Evolutionary conservation across 1,140 invertebrate genomes (phyloP).

Genomic region (Mya arenaria): DNA sequence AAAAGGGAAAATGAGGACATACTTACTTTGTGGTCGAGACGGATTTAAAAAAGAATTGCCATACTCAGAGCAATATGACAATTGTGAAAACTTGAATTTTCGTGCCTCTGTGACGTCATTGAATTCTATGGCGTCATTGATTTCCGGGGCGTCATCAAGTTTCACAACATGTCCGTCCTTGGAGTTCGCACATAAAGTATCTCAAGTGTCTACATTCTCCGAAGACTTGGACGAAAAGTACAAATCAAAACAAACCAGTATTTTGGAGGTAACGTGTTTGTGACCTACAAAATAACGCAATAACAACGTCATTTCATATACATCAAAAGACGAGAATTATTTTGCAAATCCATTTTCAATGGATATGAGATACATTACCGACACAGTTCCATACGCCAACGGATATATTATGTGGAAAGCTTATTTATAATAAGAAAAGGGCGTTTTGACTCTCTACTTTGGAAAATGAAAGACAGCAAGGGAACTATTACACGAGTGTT

Average conservation of each 20-base stretch:
- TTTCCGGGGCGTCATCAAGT: slow-evolving; percentile 14
- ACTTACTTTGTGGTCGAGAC: slow-evolving; percentile 89
- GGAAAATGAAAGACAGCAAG: too few relatives aligned
- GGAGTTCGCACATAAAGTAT: background rate
- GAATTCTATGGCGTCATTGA: slow-evolving; percentile 37
- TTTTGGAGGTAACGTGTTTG: slow-evolving; percentile 51
- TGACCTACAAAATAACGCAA: too few relatives aligned
- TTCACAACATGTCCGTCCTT: background rate
- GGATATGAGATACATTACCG: too few relatives aligned
- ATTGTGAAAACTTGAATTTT: background rate
- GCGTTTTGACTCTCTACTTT: too few relatives aligned
- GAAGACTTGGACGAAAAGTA: slow-evolving; percentile 20
- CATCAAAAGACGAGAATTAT: too few relatives aligned
- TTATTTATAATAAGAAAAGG: too few relatives aligned
- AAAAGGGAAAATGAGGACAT: slow-evolving; percentile 94
- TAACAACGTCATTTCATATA: too few relatives aligned
- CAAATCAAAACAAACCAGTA: slow-evolving; percentile 46
- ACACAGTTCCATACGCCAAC: too few relatives aligned
- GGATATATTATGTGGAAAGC: too few relatives aligned
- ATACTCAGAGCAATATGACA: slow-evolving; percentile 2
- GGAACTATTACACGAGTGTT: too few relatives aligned
- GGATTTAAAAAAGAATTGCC: slow-evolving; percentile 70
- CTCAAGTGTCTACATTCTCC: background rate
- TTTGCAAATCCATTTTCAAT: too few relatives aligned
- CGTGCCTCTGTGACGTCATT: slow-evolving; percentile 27